Evolutionary conservation across 2,888 invertebrate genomes (phyloP).

Genomic region (Euclidia mi): DNA sequence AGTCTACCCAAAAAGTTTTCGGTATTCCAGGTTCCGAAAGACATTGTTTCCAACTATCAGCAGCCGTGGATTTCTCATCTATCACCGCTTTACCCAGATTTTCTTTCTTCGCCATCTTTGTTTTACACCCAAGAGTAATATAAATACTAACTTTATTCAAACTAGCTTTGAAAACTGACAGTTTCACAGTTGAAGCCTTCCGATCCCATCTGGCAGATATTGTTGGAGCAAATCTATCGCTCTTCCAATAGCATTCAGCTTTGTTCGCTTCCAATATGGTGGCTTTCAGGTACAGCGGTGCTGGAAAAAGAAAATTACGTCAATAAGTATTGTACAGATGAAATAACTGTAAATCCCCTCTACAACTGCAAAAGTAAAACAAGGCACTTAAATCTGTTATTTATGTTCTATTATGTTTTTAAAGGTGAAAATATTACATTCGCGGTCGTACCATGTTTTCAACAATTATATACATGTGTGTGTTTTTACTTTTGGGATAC

Average conservation of each 20-base stretch:
- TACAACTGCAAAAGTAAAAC: no score
- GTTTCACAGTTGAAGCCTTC: constrained; percentile 91
- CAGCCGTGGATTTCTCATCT: constrained; percentile 89
- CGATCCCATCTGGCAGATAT: constrained; percentile 94
- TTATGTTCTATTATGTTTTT: no score
- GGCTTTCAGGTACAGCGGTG: constrained; percentile 94
- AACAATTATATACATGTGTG: no score
- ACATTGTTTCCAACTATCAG: constrained; percentile 91
- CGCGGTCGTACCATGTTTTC: no score
- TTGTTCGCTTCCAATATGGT: constrained; percentile 93
- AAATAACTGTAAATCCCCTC: not conserved
- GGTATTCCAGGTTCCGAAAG: constrained; percentile 87
- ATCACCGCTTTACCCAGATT: constrained; percentile 92
- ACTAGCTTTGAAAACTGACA: constrained; percentile 91
- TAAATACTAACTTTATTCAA: constrained; percentile 91
- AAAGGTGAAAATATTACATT: no score
- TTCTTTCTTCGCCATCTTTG: constrained; percentile 92
- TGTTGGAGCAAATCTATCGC: constrained; percentile 93
- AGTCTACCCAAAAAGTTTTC: constrained; percentile 91
- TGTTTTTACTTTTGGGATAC: no score
- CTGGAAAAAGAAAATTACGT: constrained; percentile 74
- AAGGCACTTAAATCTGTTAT: no score
- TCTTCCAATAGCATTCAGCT: constrained; percentile 92
- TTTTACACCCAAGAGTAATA: constrained; percentile 92
- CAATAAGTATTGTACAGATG: constrained; percentile 2